These are phyloP conservation scores for Leucophenga montana DNA, from an alignment of 2,888 invertebrate species.

Conservation along the genomic window DNA sequence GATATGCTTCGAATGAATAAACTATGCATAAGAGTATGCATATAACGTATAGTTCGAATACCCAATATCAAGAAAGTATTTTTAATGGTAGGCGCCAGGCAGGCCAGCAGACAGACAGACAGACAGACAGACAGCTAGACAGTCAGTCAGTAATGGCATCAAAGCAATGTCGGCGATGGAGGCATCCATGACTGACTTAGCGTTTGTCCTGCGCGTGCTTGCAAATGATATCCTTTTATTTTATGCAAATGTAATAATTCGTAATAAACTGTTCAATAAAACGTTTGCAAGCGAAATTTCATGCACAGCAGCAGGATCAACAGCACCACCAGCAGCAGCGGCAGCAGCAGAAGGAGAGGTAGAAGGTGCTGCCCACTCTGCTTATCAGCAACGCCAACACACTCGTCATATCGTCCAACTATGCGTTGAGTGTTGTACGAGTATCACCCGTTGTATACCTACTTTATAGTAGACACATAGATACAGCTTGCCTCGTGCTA, in stretches of 20 bases:
- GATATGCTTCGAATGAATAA: slow-evolving; percentile 36
- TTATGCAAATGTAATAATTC: slow-evolving; percentile 48
- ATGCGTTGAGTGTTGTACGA: not conserved
- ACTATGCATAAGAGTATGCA: not conserved
- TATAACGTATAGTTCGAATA: not conserved
- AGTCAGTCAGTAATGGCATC: not conserved
- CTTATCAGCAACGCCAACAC: not conserved
- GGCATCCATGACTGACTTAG: not conserved
- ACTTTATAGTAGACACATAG: no score
- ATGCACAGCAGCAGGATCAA: not conserved
- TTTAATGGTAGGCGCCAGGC: not conserved
- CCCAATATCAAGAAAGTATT: not conserved
- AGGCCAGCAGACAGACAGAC: not conserved
- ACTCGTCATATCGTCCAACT: not conserved
- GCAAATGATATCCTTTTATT: slow-evolving; percentile 36
- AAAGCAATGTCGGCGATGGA: not conserved
- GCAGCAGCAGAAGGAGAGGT: not conserved
- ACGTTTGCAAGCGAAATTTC: slow-evolving; percentile 25
- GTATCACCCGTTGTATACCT: not conserved
- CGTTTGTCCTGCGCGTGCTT: not conserved
- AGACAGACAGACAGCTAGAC: not conserved
- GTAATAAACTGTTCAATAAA: slow-evolving; percentile 44
- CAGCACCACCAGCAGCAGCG: not conserved
- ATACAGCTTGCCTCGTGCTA: not conserved
- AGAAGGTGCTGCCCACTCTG: not conserved